A percentile compares a stretch with the other conserved stretches of the same genome.
phyloP scores from a whole-genome alignment of 2,113 vertebrate species.

The Megaceryle maxima region DNA sequence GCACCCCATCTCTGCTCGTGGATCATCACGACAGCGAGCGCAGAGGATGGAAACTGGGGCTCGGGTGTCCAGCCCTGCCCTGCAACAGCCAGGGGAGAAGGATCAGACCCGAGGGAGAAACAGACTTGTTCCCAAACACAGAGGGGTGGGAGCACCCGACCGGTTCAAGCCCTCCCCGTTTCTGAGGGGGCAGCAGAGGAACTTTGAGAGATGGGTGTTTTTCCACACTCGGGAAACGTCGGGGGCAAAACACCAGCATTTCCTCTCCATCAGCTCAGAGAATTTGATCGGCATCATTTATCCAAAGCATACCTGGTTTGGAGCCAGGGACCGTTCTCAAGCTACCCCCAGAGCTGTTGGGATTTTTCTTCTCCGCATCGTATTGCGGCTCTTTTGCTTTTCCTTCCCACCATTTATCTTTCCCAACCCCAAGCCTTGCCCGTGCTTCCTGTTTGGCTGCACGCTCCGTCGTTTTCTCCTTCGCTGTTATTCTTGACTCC shows the following conservation, averaged over 20 bases:
- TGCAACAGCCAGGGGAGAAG: neutral
- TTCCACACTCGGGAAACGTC: neutral
- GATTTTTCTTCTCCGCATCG: neutral
- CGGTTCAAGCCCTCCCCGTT: neutral
- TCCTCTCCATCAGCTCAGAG: neutral
- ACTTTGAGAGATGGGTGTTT: neutral
- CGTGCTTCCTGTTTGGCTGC: slow-evolving; percentile 3
- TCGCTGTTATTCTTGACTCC: slow-evolving; percentile 51
- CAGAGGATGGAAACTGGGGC: neutral
- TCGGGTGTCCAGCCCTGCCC: accelerated
- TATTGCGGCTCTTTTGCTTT: neutral
- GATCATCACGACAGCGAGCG: accelerated
- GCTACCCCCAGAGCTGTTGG: neutral
- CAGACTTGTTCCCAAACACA: accelerated
- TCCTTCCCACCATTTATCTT: slow-evolving; percentile 37
- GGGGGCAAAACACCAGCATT: neutral
- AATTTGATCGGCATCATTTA: accelerated
- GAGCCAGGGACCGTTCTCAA: neutral
- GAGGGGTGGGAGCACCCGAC: accelerated
- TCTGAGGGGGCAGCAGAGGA: neutral
- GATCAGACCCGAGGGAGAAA: neutral
- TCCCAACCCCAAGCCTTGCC: neutral
- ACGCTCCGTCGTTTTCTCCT: neutral
- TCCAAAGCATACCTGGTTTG: neutral
- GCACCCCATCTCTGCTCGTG: accelerated